These are phyloP conservation scores for Drosophila bocqueti DNA, from an alignment of 1,140 invertebrate species.

Conservation along the genomic window DNA sequence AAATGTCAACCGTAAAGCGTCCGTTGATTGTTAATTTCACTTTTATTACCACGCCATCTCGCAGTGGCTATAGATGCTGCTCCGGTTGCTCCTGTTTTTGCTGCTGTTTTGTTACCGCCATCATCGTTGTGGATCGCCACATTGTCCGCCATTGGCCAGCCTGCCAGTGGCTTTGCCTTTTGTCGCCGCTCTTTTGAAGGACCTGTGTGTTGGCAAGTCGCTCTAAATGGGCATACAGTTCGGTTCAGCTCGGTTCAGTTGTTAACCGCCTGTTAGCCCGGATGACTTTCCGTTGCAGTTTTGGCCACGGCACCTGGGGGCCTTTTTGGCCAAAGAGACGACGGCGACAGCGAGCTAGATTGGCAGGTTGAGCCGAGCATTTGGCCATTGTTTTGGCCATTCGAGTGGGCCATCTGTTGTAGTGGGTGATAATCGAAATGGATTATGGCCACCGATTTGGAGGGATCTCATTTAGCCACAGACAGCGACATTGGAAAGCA, in stretches of 20 bases:
- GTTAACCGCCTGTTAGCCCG: conserved; percentile 18
- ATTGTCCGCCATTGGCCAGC: conserved; percentile 62
- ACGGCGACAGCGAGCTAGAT: conserved; percentile 4
- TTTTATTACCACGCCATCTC: conserved; percentile 68
- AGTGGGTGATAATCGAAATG: conserved; percentile 32
- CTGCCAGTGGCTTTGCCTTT: conserved; percentile 60
- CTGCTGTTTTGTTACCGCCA: conserved; percentile 11
- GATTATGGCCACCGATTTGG: conserved; percentile 20
- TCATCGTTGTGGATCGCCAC: conserved; percentile 38
- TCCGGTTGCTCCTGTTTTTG: conserved; percentile 11
- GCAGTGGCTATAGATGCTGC: conserved; percentile 12
- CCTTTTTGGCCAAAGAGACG: conserved; percentile 8
- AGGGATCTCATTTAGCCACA: conserved; percentile 2
- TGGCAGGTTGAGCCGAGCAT: conserved; percentile 27
- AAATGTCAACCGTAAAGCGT: conserved; percentile 84
- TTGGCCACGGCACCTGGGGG: conserved; percentile 13
- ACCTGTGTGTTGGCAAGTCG: conserved; percentile 32
- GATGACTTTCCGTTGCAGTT: conserved; percentile 46
- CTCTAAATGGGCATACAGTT: conserved; percentile 52
- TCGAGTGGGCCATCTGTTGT: conserved; percentile 15
- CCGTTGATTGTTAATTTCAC: conserved; percentile 84
- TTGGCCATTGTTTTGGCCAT: conserved; percentile 35
- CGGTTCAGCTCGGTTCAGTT: conserved; percentile 5
- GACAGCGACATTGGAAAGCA: conserved; percentile 4
- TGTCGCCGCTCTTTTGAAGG: conserved; percentile 42